Conservation (phyloP, 2,113 vertebrate species). For the Osmerus mordax region DNA sequence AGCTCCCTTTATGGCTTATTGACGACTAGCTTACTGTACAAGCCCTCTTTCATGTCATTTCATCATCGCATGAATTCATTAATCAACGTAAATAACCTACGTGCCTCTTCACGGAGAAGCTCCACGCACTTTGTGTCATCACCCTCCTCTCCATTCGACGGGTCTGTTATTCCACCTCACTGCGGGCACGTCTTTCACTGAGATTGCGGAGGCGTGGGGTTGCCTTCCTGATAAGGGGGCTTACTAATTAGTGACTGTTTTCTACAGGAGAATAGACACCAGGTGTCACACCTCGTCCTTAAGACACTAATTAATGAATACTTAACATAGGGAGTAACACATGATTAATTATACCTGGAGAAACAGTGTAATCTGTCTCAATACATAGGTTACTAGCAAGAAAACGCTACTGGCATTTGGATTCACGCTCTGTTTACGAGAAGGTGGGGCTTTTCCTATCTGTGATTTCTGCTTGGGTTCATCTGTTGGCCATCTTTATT, state of each 20-base stretch:
- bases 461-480: no score
- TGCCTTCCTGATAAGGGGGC: slow-evolving; percentile 7
- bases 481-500: not conserved
- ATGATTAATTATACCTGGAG: slow-evolving; percentile 58
- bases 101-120: not conserved
- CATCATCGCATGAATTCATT: slow-evolving; percentile 52
- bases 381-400: not conserved
- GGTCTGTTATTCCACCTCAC: no score
- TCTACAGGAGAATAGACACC: slow-evolving; percentile 22
- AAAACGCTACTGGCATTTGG: slow-evolving; percentile 20
- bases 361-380: slow-evolving; percentile 4
- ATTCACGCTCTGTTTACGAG: not conserved
- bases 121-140: not conserved
- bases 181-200: no score
- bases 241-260: slow-evolving; percentile 48
- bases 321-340: not conserved
- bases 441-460: slow-evolving; percentile 1
- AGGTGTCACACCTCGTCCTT: slow-evolving; percentile 30
- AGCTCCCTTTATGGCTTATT: slow-evolving; percentile 18
- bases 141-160: not conserved
- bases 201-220: not conserved
- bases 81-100: slow-evolving; percentile 45
- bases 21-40: slow-evolving; percentile 17
- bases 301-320: slow-evolving; percentile 50
- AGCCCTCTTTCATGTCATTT: slow-evolving; percentile 51